phyloP scores from a whole-genome alignment of 2,888 invertebrate species.

The Mimachlamys varia region DNA sequence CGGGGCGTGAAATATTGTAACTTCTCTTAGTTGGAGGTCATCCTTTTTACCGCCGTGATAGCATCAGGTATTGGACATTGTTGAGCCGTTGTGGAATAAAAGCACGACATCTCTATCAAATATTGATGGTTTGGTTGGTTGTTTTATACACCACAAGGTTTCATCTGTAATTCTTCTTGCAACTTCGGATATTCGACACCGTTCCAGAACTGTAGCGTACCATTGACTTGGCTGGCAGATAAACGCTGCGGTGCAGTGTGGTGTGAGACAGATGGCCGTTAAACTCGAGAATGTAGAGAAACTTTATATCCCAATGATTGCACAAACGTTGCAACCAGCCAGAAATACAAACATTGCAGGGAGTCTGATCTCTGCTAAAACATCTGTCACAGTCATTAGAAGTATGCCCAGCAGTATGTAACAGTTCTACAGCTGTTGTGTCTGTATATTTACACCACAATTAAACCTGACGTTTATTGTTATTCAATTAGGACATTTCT shows the following conservation, averaged over 20 bases:
- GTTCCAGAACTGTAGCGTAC: not conserved
- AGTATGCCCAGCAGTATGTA: not conserved
- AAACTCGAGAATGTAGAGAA: constrained; percentile 16
- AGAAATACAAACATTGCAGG: constrained; percentile 10
- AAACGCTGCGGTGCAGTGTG: not conserved
- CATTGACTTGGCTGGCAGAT: not conserved
- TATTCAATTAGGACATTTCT: not conserved
- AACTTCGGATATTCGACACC: not conserved
- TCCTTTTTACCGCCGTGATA: not conserved
- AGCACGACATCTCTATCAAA: constrained; percentile 11
- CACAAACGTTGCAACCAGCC: not conserved
- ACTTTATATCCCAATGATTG: constrained; percentile 3
- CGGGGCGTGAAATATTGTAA: not conserved
- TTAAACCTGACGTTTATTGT: not conserved
- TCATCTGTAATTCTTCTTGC: not conserved
- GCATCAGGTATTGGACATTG: not conserved
- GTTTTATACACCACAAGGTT: not conserved
- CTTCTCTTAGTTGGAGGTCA: not conserved
- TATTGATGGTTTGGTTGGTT: constrained; percentile 12
- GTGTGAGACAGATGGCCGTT: constrained; percentile 31
- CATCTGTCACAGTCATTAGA: not conserved
- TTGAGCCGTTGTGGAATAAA: not conserved
- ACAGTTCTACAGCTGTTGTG: not conserved
- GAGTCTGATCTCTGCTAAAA: not conserved
- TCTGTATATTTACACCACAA: not conserved